Percentiles rank a stretch among this genome's conserved stretches.
These are phyloP conservation scores for Ecliptopera silaceata DNA, from an alignment of 2,888 invertebrate species.

Conservation along the genomic window DNA sequence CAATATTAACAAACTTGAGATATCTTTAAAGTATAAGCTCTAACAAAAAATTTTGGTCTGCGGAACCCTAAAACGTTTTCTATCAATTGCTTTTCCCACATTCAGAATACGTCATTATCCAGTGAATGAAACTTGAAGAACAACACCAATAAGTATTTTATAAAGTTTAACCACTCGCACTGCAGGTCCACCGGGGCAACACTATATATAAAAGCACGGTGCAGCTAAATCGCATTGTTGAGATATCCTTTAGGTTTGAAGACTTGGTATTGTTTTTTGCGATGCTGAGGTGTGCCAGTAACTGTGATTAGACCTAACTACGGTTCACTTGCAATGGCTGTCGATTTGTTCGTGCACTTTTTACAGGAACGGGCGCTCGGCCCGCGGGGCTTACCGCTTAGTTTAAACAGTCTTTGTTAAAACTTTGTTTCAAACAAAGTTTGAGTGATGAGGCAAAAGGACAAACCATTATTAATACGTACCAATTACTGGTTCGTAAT, in stretches of 20 bases:
- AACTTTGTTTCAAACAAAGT: no score
- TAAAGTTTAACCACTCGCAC: slow-evolving; percentile 14
- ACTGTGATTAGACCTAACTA: neutral
- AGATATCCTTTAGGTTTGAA: neutral
- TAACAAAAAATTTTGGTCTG: no score
- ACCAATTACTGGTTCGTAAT: no score
- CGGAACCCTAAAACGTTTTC: slow-evolving; percentile 1
- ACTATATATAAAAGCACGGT: neutral
- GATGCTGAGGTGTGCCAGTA: neutral
- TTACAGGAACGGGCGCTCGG: neutral
- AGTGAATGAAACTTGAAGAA: slow-evolving; percentile 11
- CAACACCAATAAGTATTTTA: slow-evolving; percentile 2
- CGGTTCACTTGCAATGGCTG: neutral
- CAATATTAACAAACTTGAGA: no score
- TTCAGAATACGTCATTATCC: slow-evolving; percentile 5
- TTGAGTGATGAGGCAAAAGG: no score
- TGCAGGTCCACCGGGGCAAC: neutral
- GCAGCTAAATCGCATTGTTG: no score
- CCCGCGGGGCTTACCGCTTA: no score
- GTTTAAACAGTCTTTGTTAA: no score
- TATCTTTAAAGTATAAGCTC: no score
- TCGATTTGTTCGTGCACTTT: slow-evolving; percentile 13
- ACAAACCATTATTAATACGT: no score
- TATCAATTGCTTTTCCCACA: neutral
- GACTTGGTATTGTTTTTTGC: no score